Evolutionary conservation across 2,888 invertebrate genomes (phyloP).

Genomic region (Helleia helle): DNA sequence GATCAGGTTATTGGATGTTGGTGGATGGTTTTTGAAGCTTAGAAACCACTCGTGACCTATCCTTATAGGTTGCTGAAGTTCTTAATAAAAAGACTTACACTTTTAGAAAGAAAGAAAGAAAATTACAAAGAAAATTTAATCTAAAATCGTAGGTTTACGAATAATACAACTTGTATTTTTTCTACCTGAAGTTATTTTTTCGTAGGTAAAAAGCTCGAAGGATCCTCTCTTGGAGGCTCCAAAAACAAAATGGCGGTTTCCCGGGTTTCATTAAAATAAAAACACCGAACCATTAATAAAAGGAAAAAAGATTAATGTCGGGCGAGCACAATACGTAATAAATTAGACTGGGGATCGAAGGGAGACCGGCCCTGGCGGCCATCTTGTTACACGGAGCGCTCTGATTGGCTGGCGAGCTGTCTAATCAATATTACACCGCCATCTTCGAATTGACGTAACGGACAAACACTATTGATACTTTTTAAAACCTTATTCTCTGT

Average conservation of each 20-base stretch:
- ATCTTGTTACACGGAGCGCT: slow-evolving; percentile 39
- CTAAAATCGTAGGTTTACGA: too few relatives aligned
- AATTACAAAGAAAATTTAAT: too few relatives aligned
- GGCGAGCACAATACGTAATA: slow-evolving; percentile 63
- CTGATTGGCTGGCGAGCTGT: slow-evolving; percentile 50
- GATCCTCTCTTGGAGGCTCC: slow-evolving; percentile 5
- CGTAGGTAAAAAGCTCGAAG: neutral
- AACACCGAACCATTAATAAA: slow-evolving; percentile 67
- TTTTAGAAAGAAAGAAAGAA: too few relatives aligned
- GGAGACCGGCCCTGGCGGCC: slow-evolving; percentile 56
- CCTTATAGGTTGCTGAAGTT: too few relatives aligned
- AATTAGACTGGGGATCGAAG: slow-evolving; percentile 54
- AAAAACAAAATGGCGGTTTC: slow-evolving; percentile 48
- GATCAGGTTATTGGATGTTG: too few relatives aligned
- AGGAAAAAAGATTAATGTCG: slow-evolving; percentile 70
- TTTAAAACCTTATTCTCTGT: slow-evolving; percentile 7
- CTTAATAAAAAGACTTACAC: too few relatives aligned
- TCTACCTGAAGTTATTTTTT: too few relatives aligned
- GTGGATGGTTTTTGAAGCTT: too few relatives aligned
- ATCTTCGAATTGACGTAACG: slow-evolving; percentile 24
- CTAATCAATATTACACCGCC: slow-evolving; percentile 51
- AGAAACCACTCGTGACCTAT: too few relatives aligned
- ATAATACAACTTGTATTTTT: too few relatives aligned
- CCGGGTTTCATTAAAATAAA: slow-evolving; percentile 67
- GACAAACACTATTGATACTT: slow-evolving; percentile 1